Base-by-base conservation (phyloP, 2,888 invertebrate genomes). In the Pinctada fucata region DNA sequence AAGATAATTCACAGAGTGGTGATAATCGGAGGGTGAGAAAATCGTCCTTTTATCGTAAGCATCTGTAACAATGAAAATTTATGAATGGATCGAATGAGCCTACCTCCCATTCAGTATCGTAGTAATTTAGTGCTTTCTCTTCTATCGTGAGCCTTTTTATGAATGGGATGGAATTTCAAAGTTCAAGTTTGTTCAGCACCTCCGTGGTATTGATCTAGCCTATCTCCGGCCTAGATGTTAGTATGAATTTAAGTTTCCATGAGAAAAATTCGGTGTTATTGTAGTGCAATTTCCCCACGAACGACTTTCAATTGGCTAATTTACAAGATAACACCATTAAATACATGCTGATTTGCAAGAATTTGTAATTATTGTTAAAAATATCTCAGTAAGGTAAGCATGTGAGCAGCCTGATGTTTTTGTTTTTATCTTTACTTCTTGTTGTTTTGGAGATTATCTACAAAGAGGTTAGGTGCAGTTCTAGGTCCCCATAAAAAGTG, bases 271-370 rank as follows among this genome's bases (percentile, higher is more conserved):
- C 6, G 5, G 10, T 52, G 58, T 52, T 52, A 52, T 52, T 52
- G 58, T 52, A 52, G 58, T 52, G 58, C 58, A 52, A 8, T 52
- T 52, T 52, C 58, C 58, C 10, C 58, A 52, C 58, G 58, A 52
- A 52, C 58, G 58, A 52, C 58, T 52, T 52, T 52, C 58, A 52
- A 52, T 52, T 52, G 58, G 58, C 58, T 52, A 52, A 52, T 52
- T 52, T 52, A 52, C 58, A 52, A 52, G 58, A 52, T 52, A 52
- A 52, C 58, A 52, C 58, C 58, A 52, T 52, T 52, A 52, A 52
- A 52, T n/a, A 52, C 58, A 52, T 52, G 58, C 58, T 52, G 58
- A 52, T 52, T 52, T 52, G 58, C 58, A 52, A 52, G 58, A 52
- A 52, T 52, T 5, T 52, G 58, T 52, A 52, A 52, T 52, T 8